Evolutionary conservation across 64 coral and sea anemone species (phyloP).

Genomic region (Anthopleura sola): DNA sequence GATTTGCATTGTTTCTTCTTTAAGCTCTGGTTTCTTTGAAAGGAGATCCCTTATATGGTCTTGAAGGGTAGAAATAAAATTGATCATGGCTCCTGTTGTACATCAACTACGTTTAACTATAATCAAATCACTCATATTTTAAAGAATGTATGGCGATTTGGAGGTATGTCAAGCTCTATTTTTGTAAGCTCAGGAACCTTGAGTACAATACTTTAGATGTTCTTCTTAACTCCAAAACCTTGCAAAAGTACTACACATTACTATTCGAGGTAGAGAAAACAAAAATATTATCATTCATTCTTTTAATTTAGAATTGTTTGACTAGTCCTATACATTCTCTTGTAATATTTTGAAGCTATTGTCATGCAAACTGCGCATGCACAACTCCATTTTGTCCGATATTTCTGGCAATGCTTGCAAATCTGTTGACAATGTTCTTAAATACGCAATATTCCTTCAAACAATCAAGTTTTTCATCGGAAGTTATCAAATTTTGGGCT

Average conservation of each 20-base stretch:
- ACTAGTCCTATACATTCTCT: slow-evolving; percentile 26
- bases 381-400: slow-evolving; percentile 38
- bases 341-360: slow-evolving; percentile 28
- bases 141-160: slow-evolving; percentile 29
- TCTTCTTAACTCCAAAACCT: slow-evolving; percentile 17
- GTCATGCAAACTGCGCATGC: slow-evolving; percentile 9
- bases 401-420: too few species aligned
- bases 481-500: too few species aligned
- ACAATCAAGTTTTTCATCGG: too few species aligned
- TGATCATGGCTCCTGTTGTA: slow-evolving; percentile 12
- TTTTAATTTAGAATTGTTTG: slow-evolving; percentile 28
- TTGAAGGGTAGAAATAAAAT: slow-evolving; percentile 33
- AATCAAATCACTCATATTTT: not conserved
- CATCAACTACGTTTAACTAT: slow-evolving; percentile 2
- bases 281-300: slow-evolving; percentile 16
- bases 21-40: slow-evolving; percentile 11
- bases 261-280: slow-evolving; percentile 28
- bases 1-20: not conserved
- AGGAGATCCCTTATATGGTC: slow-evolving; percentile 33
- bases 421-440: too few species aligned
- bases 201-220: slow-evolving; percentile 20
- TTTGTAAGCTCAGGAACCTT: slow-evolving; percentile 9
- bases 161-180: slow-evolving; percentile 35
- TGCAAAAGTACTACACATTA: slow-evolving; percentile 22
- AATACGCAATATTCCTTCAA: too few species aligned